Percentiles rank a stretch among this genome's conserved stretches.
Conservation (phyloP, 1,140 invertebrate species). For the Diachasma alloeum region DNA sequence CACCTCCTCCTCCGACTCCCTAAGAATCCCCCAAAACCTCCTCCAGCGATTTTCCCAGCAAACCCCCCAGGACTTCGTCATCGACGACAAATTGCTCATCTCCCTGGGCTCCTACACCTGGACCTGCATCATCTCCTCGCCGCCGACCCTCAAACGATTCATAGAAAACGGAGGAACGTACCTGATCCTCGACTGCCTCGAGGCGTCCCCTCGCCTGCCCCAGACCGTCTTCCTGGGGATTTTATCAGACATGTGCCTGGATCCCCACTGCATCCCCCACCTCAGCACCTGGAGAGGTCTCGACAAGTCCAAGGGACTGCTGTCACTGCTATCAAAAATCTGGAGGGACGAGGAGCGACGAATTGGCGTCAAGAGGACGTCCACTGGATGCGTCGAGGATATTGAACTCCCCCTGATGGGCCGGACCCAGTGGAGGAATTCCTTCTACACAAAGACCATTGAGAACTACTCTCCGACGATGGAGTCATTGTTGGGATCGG, state of each 20-base stretch:
- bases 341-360: conserved; percentile 52
- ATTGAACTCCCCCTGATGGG: conserved; percentile 43
- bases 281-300: conserved; percentile 49
- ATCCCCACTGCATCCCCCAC: conserved; percentile 34
- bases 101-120: conserved; percentile 46
- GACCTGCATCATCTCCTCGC: conserved; percentile 40
- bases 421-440: conserved; percentile 36
- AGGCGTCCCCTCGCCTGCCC: conserved; percentile 30
- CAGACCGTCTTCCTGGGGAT: conserved; percentile 45
- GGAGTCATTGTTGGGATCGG: conserved; percentile 42
- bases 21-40: conserved; percentile 34
- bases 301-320: conserved; percentile 41
- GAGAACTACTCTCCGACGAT: conserved; percentile 36
- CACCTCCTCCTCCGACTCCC: too few relatives aligned
- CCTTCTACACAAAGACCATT: conserved; percentile 31
- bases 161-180: conserved; percentile 28
- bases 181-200: conserved; percentile 34
- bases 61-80: conserved; percentile 39
- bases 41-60: conserved; percentile 35
- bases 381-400: conserved; percentile 39
- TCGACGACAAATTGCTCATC: conserved; percentile 50
- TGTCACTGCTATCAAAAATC: conserved; percentile 43
- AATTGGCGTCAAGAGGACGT: conserved; percentile 36
- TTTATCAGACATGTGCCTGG: conserved; percentile 43
- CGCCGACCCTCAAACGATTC: conserved; percentile 37